Base-by-base conservation (phyloP, 2,113 vertebrate species). In the Carassius auratus region DNA sequence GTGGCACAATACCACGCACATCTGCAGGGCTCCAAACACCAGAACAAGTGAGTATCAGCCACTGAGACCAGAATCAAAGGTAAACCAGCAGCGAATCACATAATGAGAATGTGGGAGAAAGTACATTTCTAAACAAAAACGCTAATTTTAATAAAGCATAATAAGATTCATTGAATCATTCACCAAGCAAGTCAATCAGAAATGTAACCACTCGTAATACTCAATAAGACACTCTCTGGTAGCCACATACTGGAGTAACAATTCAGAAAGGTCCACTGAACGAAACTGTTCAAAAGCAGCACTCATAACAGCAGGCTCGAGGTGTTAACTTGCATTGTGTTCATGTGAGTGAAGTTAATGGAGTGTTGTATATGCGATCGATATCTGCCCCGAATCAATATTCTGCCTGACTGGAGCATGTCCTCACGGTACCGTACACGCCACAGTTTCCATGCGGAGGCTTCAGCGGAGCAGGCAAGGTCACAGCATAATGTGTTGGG, bases 1-100 rank as follows among this genome's bases (percentile, higher is more conserved):
- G 86, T 91, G 23, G 91, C 88, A 21, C 91, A 92, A 86, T 92
- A 91, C 82, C 88, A 92, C n/a, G 90, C 91, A 38, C 91, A 92
- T 74, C 89, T 92, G 9, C 89, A 91, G 84, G 90, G 91, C 64
- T 91, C 91, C 88, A 91, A 91, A 86, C 90, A 92, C 69, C 90
- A 88, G 79, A 91, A 88, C 84, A 91, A 91, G 90, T 91, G 75
- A 89, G 91, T 86, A 30, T 45, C 23, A 81, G 38, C 12, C 36
- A 69, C 10, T 66, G 19, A 75, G 12, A 10, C 45, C 23, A 13
- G 33, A 71, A 21, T 26, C 12, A 19, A 75, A 75, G 21, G n/a
- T 21, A 26, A n/a, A 75, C 38, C 38, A 23, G 71, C 19, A n/a
- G 26, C 5, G 33, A 71, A 42, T 12, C 33, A 21, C 68, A 36